Conservation (phyloP, 2,113 vertebrate genomes). For the Lepus timidus region DNA sequence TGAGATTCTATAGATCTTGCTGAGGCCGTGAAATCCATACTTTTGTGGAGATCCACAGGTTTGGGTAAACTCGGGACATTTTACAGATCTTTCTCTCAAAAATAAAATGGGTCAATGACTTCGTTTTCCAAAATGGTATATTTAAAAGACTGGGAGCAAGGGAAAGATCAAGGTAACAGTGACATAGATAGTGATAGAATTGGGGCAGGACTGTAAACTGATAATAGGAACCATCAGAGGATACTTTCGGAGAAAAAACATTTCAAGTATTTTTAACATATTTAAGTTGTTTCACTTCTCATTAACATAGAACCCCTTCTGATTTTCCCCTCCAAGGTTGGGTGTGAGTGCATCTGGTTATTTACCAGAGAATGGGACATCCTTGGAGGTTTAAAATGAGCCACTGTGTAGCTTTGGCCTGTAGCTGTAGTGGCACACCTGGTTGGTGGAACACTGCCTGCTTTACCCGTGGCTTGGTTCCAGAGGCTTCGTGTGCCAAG, state of each 20-base stretch:
- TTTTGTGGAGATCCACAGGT: not conserved
- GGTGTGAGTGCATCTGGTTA: not conserved
- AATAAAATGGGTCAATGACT: not conserved
- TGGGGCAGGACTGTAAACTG: not conserved
- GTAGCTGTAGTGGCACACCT: not conserved
- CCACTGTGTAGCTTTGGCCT: not conserved
- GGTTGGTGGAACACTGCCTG: not conserved
- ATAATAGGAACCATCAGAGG: not conserved
- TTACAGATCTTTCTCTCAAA: not conserved
- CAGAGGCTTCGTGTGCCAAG: not conserved
- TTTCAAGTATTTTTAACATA: not conserved
- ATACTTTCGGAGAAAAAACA: not conserved
- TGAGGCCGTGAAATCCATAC: not conserved
- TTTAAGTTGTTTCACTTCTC: not conserved
- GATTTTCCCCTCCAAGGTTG: not conserved
- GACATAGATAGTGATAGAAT: not conserved
- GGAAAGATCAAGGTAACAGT: not conserved
- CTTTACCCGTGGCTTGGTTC: not conserved
- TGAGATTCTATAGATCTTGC: not conserved
- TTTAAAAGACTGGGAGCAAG: not conserved
- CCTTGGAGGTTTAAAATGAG: not conserved
- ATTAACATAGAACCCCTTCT: not conserved
- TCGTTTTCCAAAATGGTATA: not conserved
- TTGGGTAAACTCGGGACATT: not conserved
- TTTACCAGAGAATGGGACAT: not conserved